Base-by-base conservation (phyloP, 2,888 invertebrate genomes). In the Lepidocyrtinus sp. region DNA sequence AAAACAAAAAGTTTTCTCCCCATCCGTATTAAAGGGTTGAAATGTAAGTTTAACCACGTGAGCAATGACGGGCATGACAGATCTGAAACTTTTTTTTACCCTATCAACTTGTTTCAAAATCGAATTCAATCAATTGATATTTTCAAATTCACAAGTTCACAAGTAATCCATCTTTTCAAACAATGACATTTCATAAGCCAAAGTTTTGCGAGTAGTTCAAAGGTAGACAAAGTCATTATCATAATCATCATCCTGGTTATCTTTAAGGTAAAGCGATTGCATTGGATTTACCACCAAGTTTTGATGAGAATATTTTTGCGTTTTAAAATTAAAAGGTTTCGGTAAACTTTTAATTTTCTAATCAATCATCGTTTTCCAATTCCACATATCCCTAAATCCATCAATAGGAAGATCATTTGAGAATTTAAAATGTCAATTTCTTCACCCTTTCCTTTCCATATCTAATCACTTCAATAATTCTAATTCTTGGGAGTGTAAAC, bases 371-470 rank as follows among this genome's bases (percentile, higher is more conserved):
- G 9, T 55, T 36, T 36, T 12, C 36, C 12, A 36, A 9, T 36
- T 36, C 36, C 17, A 55, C n/a, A 55, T n/a, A 55, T 7, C 2
- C 55, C 55, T n/a, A 17, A 15, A 55, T 55, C 55, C n/a, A 55
- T 55, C 55, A 55, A 36, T 36, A 36, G 36, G 36, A 19, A 62
- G 62, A 62, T 7, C n/a, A n/a, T n/a, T n/a, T n/a, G n/a, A n/a
- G n/a, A 36, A 36, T 36, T 36, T 12, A 65, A 27, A 67, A 21
- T 50, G 46, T 19, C 70, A 61, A 36, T 61, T 36, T 46, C 61
- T 70, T 50, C 25, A 76, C 76, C 76, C 76, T 71, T 55, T 55
- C n/a, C n/a, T n/a, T 74, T 69, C 76, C 76, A 65, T 70, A 63
- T 64, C 76, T 71, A 76, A 76, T 76, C 45, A 36, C 12, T 36